A percentile compares a stretch with the other conserved stretches of the same genome.
phyloP scores from a whole-genome alignment of 2,888 invertebrate species.

The Aphidius colemani region DNA sequence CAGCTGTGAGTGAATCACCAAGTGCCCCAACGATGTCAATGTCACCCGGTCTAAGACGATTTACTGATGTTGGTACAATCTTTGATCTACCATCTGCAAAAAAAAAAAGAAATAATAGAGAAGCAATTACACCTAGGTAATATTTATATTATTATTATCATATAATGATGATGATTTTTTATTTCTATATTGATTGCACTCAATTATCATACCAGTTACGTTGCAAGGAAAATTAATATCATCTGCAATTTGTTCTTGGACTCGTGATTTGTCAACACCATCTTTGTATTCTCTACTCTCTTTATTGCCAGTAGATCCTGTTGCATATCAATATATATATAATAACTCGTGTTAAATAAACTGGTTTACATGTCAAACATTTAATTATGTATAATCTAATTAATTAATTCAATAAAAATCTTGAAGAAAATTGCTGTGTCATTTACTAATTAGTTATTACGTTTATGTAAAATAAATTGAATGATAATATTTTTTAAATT shows the following conservation, averaged over 20 bases:
- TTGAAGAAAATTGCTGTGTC: no score
- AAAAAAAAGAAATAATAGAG: not conserved
- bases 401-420: no score
- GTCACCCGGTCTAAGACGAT: conserved; percentile 67
- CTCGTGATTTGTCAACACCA: not conserved
- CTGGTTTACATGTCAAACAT: no score
- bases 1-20: conserved; percentile 69
- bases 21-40: conserved; percentile 67
- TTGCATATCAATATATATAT: no score
- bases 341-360: no score
- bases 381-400: no score
- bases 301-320: no score
- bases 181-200: not conserved
- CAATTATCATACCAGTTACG: conserved; percentile 39
- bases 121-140: not conserved
- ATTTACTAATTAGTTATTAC: no score
- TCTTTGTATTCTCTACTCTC: no score
- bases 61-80: conserved; percentile 63
- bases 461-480: no score
- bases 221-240: conserved; percentile 48
- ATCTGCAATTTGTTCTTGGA: conserved; percentile 38
- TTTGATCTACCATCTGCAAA: conserved; percentile 43
- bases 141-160: not conserved
- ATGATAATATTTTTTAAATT: no score
- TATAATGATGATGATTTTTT: not conserved